Evolutionary conservation across 2,888 invertebrate species (phyloP), one percentile per base, ranked within the genome.

Genomic region (Ectobius pallidus): DNA sequence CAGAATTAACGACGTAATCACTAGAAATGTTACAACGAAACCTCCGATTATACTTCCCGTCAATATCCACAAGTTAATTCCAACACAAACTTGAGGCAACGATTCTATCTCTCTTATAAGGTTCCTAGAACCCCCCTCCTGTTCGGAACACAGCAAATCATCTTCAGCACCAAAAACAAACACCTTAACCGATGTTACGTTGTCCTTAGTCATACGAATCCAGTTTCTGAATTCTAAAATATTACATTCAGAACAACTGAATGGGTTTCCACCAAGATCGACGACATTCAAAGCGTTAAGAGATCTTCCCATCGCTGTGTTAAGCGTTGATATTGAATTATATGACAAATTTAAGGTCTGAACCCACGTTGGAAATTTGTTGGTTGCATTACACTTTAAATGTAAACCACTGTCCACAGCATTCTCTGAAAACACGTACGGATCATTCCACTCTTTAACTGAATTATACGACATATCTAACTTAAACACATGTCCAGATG

Each of bases 211-310:
- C 2, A 34, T 32, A 0, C 27, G 46, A 6, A 73, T 39, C 71
- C 73, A 75, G 0, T 39, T 3, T 30, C 69, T 71, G 25, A 75
- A 65, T 27, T 61, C 65, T 11, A 16, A n/a, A 0, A 65, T 20
- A 9, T 44, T 14, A 63, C 75, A 75, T 11, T 55, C 25, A 3
- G 34, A 52, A 55, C 75, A 75, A 55, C 71, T 52, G 46, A 75
- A 39, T n/a, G 69, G 73, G 42, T 73, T 75, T 2, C 34, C 71
- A 1, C 71, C 71, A 7, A 75, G 39, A 55, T 75, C 73, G 9
- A 75, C 69, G 1, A n/a, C 14, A 11, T 39, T 44, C 2, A 75
- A 20, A 1, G 20, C 16, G 7, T 34, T 30, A n/a, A 75, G 39
- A 7, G 68, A 61, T n/a, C 20, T 25, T 11, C 32, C 30, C 44